Base-by-base conservation (phyloP, 2,888 invertebrate species). In the Schizaphis graminum region DNA sequence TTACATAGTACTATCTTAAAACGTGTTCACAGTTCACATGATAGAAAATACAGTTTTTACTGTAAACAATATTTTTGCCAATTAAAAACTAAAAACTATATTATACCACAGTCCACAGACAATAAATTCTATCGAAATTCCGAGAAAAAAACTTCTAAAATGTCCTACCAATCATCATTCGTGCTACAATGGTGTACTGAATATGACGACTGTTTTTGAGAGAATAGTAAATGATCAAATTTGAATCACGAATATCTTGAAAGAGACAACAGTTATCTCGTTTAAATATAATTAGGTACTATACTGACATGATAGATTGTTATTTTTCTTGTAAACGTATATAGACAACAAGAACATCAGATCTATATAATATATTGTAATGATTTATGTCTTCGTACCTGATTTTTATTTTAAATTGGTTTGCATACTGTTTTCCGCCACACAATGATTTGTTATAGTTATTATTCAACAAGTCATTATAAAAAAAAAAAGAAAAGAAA, bases 381-480 rank as follows among this genome's bases (percentile, higher is more conserved):
- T 86, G 91, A 86, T 91, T 86, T 61, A 86, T 86, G 85, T n/a
- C 28, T 24, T 57, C 7, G 41, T n/a, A 35, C 47, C 35, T 35
- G 8, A 21, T 47, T n/a, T 86, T 86, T n/a, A 57, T 85, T 57
- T 57, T 47, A 86, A 91, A 91, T 91, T 86, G 57, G 91, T 91
- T 3, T 10, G 47, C 57, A 57, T 26, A 57, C 85, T 44, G 57
- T 91, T 91, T 91, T 91, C 85, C 85, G 1, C 24, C 11, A 16
- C 57, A 35, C 47, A 84, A 77, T 77, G 77, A 61, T 86, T 86
- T 61, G 86, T 86, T 47, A 86, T 35, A n/a, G 11, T 91, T 91
- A 91, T 91, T 86, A 86, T 91, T 91, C 86, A 86, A 91, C 57
- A 47, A 35, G 47, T 91, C 86, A 10, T 61, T 47, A 86, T 21